Evolutionary conservation across 2,113 vertebrate genomes (phyloP).

Genomic region (Cynopterus brachyotis): DNA sequence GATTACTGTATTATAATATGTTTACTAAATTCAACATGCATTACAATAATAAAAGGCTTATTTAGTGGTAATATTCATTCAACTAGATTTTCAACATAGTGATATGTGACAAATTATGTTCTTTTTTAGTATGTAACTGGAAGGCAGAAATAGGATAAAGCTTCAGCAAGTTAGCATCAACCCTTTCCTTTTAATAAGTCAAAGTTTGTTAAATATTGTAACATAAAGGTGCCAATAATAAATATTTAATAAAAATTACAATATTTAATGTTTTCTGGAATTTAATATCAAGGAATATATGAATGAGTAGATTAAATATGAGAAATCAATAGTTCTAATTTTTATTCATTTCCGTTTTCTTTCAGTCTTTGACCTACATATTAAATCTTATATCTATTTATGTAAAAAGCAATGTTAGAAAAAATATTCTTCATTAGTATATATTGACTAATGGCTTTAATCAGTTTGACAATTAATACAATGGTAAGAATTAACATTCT

Average conservation of each 20-base stretch:
- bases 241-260: conserved; percentile 34
- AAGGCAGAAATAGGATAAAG: neutral
- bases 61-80: neutral
- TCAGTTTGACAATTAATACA: neutral
- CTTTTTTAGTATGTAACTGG: neutral
- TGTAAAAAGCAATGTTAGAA: neutral
- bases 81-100: neutral
- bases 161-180: neutral
- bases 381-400: neutral
- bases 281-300: neutral
- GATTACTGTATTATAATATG: conserved; percentile 56
- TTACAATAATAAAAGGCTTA: conserved; percentile 50
- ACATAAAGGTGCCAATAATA: neutral
- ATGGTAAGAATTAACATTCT: neutral
- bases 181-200: neutral
- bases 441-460: neutral
- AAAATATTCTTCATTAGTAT: neutral
- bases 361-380: neutral
- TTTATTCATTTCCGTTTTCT: neutral
- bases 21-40: conserved; percentile 47
- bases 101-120: neutral
- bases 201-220: conserved; percentile 50
- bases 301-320: conserved; percentile 27
- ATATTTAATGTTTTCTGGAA: conserved; percentile 43
- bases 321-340: neutral